Evolutionary conservation across 2,113 vertebrate species (phyloP).

Genomic region (Tichodroma muraria): DNA sequence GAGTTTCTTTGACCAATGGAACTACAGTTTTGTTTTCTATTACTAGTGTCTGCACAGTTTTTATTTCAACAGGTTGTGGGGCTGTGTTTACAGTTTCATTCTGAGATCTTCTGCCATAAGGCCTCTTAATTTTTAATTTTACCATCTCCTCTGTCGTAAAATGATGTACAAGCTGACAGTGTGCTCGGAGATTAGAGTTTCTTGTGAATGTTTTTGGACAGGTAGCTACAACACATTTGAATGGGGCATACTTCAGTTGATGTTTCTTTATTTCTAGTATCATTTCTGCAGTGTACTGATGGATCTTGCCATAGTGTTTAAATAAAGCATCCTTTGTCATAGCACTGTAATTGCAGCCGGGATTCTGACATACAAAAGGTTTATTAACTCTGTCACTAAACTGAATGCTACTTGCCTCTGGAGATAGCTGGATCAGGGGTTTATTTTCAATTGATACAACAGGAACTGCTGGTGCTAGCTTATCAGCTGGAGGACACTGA

Average conservation of each 20-base stretch:
- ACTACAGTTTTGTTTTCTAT: conserved; percentile 52
- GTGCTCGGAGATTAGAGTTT: conserved; percentile 92
- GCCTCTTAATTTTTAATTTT: conserved; percentile 84
- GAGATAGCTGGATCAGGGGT: conserved; percentile 53
- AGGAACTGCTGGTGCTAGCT: conserved; percentile 45
- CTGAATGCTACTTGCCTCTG: conserved; percentile 62
- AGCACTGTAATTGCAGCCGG: conserved; percentile 82
- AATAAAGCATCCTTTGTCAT: conserved; percentile 90
- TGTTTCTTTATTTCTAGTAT: conserved; percentile 86
- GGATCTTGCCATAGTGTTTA: conserved; percentile 89
- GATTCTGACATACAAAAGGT: conserved; percentile 83
- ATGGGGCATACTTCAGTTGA: conserved; percentile 88
- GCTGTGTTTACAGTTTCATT: conserved; percentile 42
- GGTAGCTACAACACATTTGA: conserved; percentile 85
- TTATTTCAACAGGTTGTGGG: conserved; percentile 50
- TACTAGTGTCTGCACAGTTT: conserved; percentile 25
- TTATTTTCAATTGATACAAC: conserved; percentile 38
- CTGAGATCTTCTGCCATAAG: conserved; percentile 74
- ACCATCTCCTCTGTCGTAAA: conserved; percentile 85
- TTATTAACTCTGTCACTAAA: conserved; percentile 73
- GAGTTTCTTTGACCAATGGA: conserved; percentile 24
- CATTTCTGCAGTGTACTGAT: conserved; percentile 88
- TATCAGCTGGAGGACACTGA: conserved; percentile 45
- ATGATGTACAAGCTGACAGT: conserved; percentile 87
- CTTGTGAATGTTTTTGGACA: conserved; percentile 93